Percentiles rank a stretch among this genome's conserved stretches.
Evolutionary conservation across 2,797 vertebrate species (phyloP).

Genomic region (Macroramphosus scolopax): DNA sequence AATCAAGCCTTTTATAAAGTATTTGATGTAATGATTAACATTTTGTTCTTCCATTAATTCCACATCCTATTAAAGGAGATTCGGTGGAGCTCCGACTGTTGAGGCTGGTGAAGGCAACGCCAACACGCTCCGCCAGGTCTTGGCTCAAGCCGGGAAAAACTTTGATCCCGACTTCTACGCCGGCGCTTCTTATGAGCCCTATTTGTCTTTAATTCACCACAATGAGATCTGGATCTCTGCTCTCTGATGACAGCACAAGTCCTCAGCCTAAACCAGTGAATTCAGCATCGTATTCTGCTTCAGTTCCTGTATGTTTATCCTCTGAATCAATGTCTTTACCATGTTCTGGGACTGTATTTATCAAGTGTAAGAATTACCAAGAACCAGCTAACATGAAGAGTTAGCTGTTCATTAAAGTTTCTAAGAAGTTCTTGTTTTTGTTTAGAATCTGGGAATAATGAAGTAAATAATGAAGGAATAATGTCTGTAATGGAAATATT

Average conservation of each 20-base stretch:
- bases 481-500: no score
- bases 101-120: rapidly evolving
- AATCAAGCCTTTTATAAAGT: no score
- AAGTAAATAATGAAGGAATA: no score
- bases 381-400: no score
- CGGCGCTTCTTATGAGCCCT: constrained; percentile 52
- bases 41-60: neutral
- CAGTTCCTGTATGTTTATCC: neutral
- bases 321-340: neutral
- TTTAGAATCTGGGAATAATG: no score
- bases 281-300: neutral
- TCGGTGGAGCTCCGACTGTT: neutral
- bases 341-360: no score
- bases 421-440: no score
- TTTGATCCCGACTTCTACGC: neutral
- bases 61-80: constrained; percentile 31
- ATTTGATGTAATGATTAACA: no score
- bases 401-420: no score
- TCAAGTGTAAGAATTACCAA: no score
- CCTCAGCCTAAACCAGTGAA: neutral
- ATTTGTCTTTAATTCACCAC: constrained; percentile 22
- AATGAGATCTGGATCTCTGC: constrained; percentile 68
- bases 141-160: constrained; percentile 35
- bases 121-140: constrained; percentile 5
- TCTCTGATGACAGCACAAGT: neutral